Base-by-base conservation (phyloP, 64 coral and sea anemone species). In the Orbicella faveolata region DNA sequence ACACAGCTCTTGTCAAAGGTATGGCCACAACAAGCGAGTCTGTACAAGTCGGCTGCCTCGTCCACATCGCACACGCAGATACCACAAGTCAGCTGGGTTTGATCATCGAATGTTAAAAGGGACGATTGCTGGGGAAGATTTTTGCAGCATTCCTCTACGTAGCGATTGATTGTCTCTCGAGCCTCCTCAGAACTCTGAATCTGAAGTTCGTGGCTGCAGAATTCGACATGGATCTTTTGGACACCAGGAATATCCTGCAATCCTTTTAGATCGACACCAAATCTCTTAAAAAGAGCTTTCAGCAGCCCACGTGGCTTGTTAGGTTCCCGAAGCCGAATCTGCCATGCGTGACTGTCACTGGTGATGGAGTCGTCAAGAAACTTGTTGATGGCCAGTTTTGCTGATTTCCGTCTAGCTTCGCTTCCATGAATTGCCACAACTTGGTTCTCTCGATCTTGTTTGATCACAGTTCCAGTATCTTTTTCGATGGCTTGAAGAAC, bases 21-120 rank as follows among this genome's bases (percentile, higher is more conserved):
- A 83, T 96, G 94, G 1, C 91, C 91, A 83, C 94, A 96, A 35
- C 83, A 89, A 10, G 89, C 88, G 73, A 96, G 81, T 81, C 91
- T 84, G 36, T 96, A 93, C 2, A 62, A 17, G 1, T 77, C 83
- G 4, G 2, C 79, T 84, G 81, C 52, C 1, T 37, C 26, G 3
- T 93, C 91, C 25, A 93, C 67, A 34, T 93, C 87, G 79, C 83
- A 82, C 18, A 93, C 62, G 80, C 94, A 96, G 75, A 90, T 89
- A 30, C 75, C 51, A 76, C 86, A 88, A 3, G 51, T 76, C 13
- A 76, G 59, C 51, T 76, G 86, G 34, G 53, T 34, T 75, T 35
- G 39, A 25, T 63, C 19, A 0, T 77, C 72, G 9, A 0, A 7
- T 21, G 36, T 17, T n/a, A 76, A 76, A 20, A 21, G 6, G 0